Base-by-base conservation (phyloP, 1,140 invertebrate genomes). In the Zaprionus tsacasi region DNA sequence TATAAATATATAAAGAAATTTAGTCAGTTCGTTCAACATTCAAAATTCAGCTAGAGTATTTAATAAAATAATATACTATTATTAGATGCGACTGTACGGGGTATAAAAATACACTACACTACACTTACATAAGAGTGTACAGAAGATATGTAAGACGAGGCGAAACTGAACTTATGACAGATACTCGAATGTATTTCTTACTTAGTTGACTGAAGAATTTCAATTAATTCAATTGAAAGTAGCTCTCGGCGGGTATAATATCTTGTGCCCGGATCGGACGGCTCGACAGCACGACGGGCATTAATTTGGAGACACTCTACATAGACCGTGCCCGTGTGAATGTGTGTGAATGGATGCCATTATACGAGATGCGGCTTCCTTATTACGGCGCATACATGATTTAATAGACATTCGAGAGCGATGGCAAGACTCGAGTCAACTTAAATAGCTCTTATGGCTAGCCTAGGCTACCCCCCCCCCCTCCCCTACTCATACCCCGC, bases 151-250 rank as follows among this genome's bases (percentile, higher is more conserved):
- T 55, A 12, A 6, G 52, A 27, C 52, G 11, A 30, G 48, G 48
- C 38, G 27, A 52, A 45, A 45, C 59, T 52, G 52, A 58, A 70
- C 52, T 70, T 70, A 58, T 70, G 57, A 72, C 54, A 64, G 45
- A 57, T 61, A 52, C 30, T 48, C 52, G n/a, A 10, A 40, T 21
- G 55, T 70, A 63, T 70, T 54, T 83, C 65, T 83, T 68, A 72
- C 80, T 83, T 88, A 88, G 83, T 87, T 78, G 70, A 88, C 55
- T 65, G 69, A 89, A 71, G 81, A 89, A 85, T 89, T 89, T 89
- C 85, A 89, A 89, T 89, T 89, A 89, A 89, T 89, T 89, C 86
- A 89, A 89, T 89, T 89, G 85, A 79, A 64, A 65, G 68, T 70
- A 55, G 43, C 45, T 50, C 65, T 77, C 60, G 76, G 56, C 69